Evolutionary conservation across 2,113 vertebrate species (phyloP), one percentile per base, ranked within the genome.

Genomic region (Channa argus): DNA sequence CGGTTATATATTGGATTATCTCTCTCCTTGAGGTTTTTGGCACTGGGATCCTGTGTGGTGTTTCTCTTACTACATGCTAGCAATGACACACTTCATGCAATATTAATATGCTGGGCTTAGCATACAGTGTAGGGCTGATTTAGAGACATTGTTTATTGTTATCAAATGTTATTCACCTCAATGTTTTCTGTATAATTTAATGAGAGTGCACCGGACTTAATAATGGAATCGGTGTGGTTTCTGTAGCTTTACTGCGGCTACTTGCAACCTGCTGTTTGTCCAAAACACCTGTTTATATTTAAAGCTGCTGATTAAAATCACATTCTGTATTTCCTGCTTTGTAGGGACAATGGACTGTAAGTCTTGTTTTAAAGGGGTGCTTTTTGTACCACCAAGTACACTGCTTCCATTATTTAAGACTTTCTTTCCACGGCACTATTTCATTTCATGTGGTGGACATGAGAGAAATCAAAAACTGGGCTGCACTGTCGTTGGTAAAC

Each of bases 241-340:
- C 1, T 38, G 7, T 56, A 34, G 8, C n/a, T n/a, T n/a, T n/a
- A n/a, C n/a, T n/a, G n/a, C 39, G 24, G 34, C 11, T 36, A 9
- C 12, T 15, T 34, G n/a, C 60, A 14, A 5, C 6, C 3, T 12
- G 4, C 36, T 55, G 5, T 5, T 52, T 80, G 44, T 61, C 56
- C 9, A 75, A 70, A 77, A 52, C 12, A 52, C 45, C 11, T 2
- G 14, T 52, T 55, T 33, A 54, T 68, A 71, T 38, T 56, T 52
- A 63, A 62, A 14, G 39, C 39, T 59, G 4, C 15, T 33, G 37
- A 51, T 66, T 12, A 62, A 85, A 86, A 89, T 83, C 91, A 89
- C 89, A 91, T 72, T 88, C 89, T 88, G 80, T 88, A 82, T 89
- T 90, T 92, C 78, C 67, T 80, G n/a, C 4, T 24, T 55, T 69